A percentile compares a stretch with the other conserved stretches of the same genome.
Conservation (phyloP, 2,113 vertebrate species). For the Eretmochelys imbricata region DNA sequence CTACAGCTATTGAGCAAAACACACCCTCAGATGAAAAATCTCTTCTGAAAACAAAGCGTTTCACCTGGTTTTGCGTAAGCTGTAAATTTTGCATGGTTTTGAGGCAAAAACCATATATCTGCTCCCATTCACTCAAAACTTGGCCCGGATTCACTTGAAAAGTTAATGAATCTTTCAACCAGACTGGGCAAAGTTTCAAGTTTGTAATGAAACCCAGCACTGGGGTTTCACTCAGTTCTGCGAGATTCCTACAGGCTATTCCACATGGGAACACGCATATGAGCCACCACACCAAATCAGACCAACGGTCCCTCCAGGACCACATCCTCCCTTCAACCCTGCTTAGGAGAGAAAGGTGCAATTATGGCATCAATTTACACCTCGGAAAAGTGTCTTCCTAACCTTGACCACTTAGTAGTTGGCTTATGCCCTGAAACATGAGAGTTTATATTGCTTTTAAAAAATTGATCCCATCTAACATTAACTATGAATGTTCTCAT, state of each 20-base stretch:
- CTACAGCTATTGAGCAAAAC: not conserved
- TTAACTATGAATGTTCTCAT: not conserved
- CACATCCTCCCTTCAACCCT: rapidly evolving
- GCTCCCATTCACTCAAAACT: not conserved
- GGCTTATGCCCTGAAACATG: not conserved
- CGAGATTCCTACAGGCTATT: not conserved
- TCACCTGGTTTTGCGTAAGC: not conserved
- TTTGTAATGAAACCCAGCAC: not conserved
- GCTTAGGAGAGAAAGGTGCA: not conserved
- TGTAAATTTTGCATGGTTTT: not conserved
- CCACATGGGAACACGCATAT: rapidly evolving
- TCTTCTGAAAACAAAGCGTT: not conserved
- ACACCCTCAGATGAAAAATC: rapidly evolving
- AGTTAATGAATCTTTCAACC: not conserved
- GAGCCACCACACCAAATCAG: rapidly evolving
- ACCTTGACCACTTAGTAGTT: not conserved
- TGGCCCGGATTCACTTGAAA: not conserved
- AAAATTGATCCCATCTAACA: not conserved
- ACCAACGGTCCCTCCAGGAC: not conserved
- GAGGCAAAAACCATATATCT: not conserved
- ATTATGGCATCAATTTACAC: not conserved
- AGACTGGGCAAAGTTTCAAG: not conserved
- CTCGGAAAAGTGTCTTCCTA: not conserved
- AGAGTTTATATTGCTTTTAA: not conserved
- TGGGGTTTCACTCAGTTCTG: not conserved